phyloP scores from a whole-genome alignment of 2,797 vertebrate species.

The Paramormyrops hopkinsi region DNA sequence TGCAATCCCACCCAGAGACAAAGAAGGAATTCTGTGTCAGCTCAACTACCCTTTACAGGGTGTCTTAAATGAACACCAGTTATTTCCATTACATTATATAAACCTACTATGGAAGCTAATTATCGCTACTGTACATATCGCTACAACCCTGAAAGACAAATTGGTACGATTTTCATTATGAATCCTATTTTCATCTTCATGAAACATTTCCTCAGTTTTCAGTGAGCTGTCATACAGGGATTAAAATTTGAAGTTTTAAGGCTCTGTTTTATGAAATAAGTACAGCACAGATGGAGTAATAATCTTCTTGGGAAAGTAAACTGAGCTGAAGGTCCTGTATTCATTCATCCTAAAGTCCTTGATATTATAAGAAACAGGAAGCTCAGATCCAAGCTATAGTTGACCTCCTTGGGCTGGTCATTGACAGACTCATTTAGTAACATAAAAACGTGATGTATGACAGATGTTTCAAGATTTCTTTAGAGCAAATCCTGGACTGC shows the following conservation, averaged over 20 bases:
- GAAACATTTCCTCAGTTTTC: background rate
- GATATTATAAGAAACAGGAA: background rate
- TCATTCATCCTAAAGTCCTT: background rate
- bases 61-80: background rate
- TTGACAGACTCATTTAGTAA: background rate
- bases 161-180: background rate
- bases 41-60: background rate
- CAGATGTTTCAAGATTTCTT: background rate
- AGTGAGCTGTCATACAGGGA: background rate
- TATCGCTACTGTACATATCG: background rate
- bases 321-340: background rate
- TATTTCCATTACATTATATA: constrained; percentile 1
- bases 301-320: background rate
- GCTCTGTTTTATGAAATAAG: background rate
- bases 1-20: background rate
- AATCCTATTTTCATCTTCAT: background rate
- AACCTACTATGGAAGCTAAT: background rate
- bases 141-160: background rate
- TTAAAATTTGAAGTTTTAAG: background rate
- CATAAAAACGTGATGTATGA: background rate
- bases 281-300: background rate
- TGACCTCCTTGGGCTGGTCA: background rate
- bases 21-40: background rate
- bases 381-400: background rate
- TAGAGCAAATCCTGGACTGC: background rate